Evolutionary conservation across 2,888 invertebrate species (phyloP).

Genomic region (Panzeria rudis): DNA sequence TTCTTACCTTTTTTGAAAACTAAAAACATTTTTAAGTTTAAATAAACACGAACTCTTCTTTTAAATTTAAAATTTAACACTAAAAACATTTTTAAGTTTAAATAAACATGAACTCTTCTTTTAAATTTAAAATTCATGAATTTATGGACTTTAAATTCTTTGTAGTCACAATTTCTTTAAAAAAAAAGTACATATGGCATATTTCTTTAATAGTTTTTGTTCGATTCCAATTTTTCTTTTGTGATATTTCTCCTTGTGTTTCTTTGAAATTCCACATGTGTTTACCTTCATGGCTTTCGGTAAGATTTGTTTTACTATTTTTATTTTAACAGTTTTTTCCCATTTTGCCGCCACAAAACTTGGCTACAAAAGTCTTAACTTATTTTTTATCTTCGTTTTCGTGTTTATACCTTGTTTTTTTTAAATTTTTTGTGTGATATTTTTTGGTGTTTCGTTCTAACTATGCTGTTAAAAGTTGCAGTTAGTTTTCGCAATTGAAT

Average conservation of each 20-base stretch:
- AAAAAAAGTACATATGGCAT: not conserved
- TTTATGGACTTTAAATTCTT: not conserved
- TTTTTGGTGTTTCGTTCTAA: slow-evolving; percentile 12
- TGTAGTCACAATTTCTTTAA: not conserved
- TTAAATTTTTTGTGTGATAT: not conserved
- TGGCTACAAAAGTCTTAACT: slow-evolving; percentile 57
- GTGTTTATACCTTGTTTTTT: slow-evolving; percentile 57
- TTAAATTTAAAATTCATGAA: not conserved
- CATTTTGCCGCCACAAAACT: slow-evolving; percentile 68
- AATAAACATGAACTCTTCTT: not conserved
- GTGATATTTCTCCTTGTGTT: slow-evolving; percentile 18
- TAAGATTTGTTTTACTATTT: slow-evolving; percentile 31
- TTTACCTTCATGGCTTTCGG: slow-evolving; percentile 64
- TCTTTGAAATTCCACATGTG: slow-evolving; percentile 57
- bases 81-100: not conserved
- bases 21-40: too few relatives aligned
- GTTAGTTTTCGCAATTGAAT: slow-evolving; percentile 69
- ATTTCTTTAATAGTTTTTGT: slow-evolving; percentile 47
- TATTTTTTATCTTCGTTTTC: slow-evolving; percentile 12
- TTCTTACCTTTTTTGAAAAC: too few relatives aligned
- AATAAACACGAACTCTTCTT: too few relatives aligned
- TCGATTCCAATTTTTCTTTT: slow-evolving; percentile 29
- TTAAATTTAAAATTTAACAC: not conserved
- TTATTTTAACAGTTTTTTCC: slow-evolving; percentile 15
- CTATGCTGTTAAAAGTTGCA: slow-evolving; percentile 58